Evolutionary conservation across 2,888 invertebrate genomes (phyloP).

Genomic region (Carpatolechia fugitivella): DNA sequence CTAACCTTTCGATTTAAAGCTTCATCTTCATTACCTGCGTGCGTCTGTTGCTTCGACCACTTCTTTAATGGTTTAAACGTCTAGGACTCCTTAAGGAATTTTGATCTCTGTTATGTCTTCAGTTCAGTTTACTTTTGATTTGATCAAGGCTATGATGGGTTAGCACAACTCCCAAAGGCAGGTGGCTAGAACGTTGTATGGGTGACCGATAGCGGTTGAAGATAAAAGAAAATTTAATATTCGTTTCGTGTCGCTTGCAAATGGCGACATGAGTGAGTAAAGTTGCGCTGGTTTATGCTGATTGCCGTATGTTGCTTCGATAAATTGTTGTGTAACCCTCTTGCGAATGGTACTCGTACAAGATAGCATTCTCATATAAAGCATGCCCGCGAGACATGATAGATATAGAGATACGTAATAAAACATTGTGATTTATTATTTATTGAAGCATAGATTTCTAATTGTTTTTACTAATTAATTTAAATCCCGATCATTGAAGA

Average conservation of each 20-base stretch:
- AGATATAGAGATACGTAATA: neutral
- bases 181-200: slow-evolving; percentile 7
- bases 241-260: slow-evolving; percentile 14
- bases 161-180: neutral
- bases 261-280: slow-evolving; percentile 12
- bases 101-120: neutral
- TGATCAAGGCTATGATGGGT: neutral
- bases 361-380: slow-evolving; percentile 6
- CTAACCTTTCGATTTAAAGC: slow-evolving; percentile 12
- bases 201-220: slow-evolving; percentile 13
- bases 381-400: slow-evolving; percentile 3
- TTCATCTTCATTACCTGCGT: slow-evolving; percentile 6
- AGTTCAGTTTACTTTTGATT: neutral
- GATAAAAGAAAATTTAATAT: slow-evolving; percentile 16
- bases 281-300: slow-evolving; percentile 12
- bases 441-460: neutral
- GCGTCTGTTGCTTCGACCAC: neutral
- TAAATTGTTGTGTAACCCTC: slow-evolving; percentile 9
- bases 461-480: too few relatives aligned
- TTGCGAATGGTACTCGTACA: slow-evolving; percentile 1
- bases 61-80: neutral
- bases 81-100: neutral
- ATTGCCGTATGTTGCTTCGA: slow-evolving; percentile 6
- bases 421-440: neutral
- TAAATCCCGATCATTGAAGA: too few relatives aligned